These are phyloP conservation scores for Cyanocitta stelleri DNA, from an alignment of 2,113 vertebrate species.

Conservation along the genomic window DNA sequence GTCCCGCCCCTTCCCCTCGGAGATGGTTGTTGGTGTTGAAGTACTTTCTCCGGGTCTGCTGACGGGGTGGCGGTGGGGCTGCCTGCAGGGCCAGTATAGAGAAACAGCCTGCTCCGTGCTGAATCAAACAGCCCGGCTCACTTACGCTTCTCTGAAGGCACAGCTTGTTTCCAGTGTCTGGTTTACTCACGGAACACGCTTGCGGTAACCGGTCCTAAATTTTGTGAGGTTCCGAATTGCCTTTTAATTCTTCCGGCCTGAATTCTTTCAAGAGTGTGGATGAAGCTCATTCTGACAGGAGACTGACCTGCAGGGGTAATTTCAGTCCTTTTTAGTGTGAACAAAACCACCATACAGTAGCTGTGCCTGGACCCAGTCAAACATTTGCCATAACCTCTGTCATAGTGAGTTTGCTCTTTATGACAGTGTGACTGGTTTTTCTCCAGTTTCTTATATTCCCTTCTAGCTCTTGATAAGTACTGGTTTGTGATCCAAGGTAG, in stretches of 20 bases:
- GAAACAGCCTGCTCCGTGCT: accelerated
- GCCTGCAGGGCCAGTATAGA: accelerated
- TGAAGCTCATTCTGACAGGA: neutral
- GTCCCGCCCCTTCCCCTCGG: accelerated
- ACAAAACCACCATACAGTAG: neutral
- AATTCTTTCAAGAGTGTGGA: neutral
- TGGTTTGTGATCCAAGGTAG: neutral
- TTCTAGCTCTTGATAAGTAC: neutral
- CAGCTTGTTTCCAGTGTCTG: neutral
- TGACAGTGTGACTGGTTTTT: accelerated
- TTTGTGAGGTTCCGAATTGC: neutral
- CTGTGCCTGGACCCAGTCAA: neutral
- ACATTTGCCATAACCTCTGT: neutral
- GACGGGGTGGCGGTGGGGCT: accelerated
- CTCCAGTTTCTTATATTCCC: neutral
- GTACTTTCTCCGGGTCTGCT: accelerated
- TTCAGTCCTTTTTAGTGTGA: neutral
- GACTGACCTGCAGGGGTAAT: neutral
- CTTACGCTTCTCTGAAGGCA: neutral
- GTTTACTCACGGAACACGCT: accelerated
- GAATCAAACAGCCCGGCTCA: accelerated
- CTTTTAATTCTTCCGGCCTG: neutral
- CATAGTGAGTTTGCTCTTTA: neutral
- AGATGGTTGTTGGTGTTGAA: accelerated
- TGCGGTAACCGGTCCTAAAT: neutral